A percentile compares a stretch with the other conserved stretches of the same genome.
Evolutionary conservation across 2,113 vertebrate species (phyloP).

Genomic region (Thunnus maccoyii): DNA sequence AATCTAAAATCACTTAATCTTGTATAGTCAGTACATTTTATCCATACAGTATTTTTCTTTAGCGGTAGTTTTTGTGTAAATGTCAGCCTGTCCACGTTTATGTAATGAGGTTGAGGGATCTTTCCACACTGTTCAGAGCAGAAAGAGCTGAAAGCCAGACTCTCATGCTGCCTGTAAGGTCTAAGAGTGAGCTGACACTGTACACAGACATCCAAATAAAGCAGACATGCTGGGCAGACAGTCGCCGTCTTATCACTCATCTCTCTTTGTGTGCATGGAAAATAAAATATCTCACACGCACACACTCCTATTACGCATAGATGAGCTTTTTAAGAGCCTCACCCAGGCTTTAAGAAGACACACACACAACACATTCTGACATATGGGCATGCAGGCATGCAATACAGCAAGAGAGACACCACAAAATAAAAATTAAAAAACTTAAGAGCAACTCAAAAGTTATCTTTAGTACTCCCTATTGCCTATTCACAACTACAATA

Average conservation of each 20-base stretch:
- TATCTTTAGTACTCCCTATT: not conserved
- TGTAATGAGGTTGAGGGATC: slow-evolving; percentile 36
- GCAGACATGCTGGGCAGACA: slow-evolving; percentile 51
- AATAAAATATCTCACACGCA: slow-evolving; percentile 54
- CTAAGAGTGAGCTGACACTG: slow-evolving; percentile 8
- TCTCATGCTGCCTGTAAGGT: slow-evolving; percentile 21
- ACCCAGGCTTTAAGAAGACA: not conserved
- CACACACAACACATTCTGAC: slow-evolving; percentile 10
- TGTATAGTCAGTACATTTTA: slow-evolving; percentile 15
- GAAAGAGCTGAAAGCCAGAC: slow-evolving; percentile 32
- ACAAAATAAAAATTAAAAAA: not conserved
- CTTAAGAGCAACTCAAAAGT: not conserved
- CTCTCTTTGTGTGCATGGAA: slow-evolving; percentile 64
- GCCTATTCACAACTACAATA: not conserved
- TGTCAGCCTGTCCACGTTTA: slow-evolving; percentile 19
- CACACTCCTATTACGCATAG: slow-evolving; percentile 47
- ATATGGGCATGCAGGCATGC: slow-evolving; percentile 15
- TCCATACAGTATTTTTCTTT: not conserved
- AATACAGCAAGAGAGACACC: not conserved
- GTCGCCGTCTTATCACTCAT: slow-evolving; percentile 66
- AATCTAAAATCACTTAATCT: slow-evolving; percentile 13
- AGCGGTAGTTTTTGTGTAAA: slow-evolving; percentile 4
- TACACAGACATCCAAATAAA: slow-evolving; percentile 62
- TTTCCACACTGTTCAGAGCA: slow-evolving; percentile 38
- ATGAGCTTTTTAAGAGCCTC: slow-evolving; percentile 39